phyloP scores from a whole-genome alignment of 2,113 vertebrate genomes.

The Indicator maculatus region DNA sequence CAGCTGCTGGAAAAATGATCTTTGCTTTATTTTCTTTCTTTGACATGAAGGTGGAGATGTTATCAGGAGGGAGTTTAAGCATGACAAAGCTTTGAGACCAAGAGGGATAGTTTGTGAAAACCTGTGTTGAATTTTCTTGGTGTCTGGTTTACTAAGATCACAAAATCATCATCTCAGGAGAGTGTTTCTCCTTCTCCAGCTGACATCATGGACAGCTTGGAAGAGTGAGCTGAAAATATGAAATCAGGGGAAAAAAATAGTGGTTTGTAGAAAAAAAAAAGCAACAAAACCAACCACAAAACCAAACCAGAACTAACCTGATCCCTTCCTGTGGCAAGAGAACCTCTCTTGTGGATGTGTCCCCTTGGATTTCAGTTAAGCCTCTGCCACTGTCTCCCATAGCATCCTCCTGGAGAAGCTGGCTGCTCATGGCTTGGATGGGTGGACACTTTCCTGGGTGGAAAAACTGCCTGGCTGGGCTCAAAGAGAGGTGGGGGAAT shows the following conservation, averaged over 20 bases:
- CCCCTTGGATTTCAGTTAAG: too few species aligned
- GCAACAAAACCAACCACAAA: not conserved
- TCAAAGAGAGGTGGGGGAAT: too few species aligned
- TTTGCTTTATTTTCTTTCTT: not conserved
- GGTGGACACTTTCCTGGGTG: too few species aligned
- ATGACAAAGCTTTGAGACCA: not conserved
- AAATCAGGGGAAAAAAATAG: not conserved
- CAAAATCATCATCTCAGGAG: not conserved
- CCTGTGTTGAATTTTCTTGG: not conserved
- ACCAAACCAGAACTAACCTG: too few species aligned
- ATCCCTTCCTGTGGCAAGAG: too few species aligned
- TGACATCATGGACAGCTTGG: not conserved
- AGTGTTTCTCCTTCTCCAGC: not conserved
- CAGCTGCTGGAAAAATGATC: not conserved
- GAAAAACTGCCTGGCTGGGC: too few species aligned
- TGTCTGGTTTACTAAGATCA: not conserved
- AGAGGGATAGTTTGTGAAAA: not conserved
- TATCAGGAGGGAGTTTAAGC: not conserved
- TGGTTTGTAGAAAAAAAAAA: not conserved
- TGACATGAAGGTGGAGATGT: not conserved
- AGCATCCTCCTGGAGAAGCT: too few species aligned
- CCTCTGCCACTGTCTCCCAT: too few species aligned
- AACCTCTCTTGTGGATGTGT: too few species aligned
- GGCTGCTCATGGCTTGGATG: too few species aligned
- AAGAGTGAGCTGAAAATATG: not conserved